These are phyloP conservation scores for Alexandromys fortis DNA, from an alignment of 2,113 vertebrate genomes.

Conservation along the genomic window DNA sequence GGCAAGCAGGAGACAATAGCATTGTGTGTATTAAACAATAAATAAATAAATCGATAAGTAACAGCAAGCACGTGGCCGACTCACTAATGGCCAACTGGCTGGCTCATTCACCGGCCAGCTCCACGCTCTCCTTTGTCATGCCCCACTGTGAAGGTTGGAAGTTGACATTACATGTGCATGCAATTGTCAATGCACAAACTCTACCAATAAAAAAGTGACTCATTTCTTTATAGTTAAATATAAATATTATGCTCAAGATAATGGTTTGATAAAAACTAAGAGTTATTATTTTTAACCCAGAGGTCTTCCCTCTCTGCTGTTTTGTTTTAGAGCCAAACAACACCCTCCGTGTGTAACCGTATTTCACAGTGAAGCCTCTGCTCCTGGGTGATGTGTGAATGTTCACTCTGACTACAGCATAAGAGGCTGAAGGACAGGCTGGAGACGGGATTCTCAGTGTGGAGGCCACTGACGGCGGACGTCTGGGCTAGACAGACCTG, in stretches of 20 bases:
- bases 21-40: not conserved
- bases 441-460: not conserved
- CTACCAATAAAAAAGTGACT: not conserved
- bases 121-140: not conserved
- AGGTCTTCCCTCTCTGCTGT: not conserved
- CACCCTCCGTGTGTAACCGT: not conserved
- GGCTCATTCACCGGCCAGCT: not conserved
- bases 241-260: not conserved
- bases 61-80: not conserved
- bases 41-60: not conserved
- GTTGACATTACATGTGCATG: not conserved
- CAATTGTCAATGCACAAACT: not conserved
- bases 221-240: not conserved
- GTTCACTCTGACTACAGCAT: not conserved
- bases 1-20: not conserved
- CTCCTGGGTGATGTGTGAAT: not conserved
- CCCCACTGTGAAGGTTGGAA: not conserved
- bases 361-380: not conserved
- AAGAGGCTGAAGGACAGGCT: not conserved
- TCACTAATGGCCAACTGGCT: not conserved
- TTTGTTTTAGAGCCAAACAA: not conserved
- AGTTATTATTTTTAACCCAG: not conserved
- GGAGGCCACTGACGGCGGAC: not conserved
- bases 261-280: not conserved
- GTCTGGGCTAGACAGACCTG: not conserved